These are phyloP conservation scores for Carterocephalus palaemon DNA, from an alignment of 2,888 invertebrate genomes.

Conservation along the genomic window DNA sequence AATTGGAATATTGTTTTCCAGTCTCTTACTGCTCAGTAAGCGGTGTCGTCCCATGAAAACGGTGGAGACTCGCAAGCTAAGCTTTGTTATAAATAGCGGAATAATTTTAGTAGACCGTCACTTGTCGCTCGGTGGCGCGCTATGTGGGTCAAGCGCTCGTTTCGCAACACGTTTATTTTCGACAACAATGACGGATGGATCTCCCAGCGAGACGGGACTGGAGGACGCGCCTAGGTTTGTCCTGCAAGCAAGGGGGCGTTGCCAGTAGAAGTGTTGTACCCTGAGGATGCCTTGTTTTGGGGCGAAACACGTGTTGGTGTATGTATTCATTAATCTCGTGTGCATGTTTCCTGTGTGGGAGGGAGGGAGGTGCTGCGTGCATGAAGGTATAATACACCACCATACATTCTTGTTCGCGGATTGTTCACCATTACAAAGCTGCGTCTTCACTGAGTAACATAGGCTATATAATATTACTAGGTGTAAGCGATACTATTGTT, in stretches of 20 bases:
- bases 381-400: too few species aligned
- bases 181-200: slow-evolving; percentile 14
- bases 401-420: too few species aligned
- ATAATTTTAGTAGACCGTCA: slow-evolving; percentile 12
- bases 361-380: too few species aligned
- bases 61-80: background rate
- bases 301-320: too few species aligned
- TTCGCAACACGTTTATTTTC: slow-evolving; percentile 8
- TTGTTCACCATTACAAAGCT: too few species aligned
- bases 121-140: slow-evolving; percentile 6
- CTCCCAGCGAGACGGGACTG: background rate
- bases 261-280: slow-evolving; percentile 36
- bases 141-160: slow-evolving; percentile 13
- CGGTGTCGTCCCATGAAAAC: background rate
- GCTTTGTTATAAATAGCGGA: slow-evolving; percentile 10
- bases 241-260: slow-evolving; percentile 1
- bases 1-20: background rate
- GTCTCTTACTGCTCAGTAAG: slow-evolving; percentile 2
- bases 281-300: too few species aligned
- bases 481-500: too few species aligned
- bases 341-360: too few species aligned
- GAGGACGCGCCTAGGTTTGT: too few species aligned
- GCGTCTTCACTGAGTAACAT: too few species aligned
- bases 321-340: too few species aligned
- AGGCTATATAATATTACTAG: too few species aligned